These are phyloP conservation scores for Haliaeetus leucogaster DNA, from an alignment of 2,113 vertebrate species.

Conservation along the genomic window DNA sequence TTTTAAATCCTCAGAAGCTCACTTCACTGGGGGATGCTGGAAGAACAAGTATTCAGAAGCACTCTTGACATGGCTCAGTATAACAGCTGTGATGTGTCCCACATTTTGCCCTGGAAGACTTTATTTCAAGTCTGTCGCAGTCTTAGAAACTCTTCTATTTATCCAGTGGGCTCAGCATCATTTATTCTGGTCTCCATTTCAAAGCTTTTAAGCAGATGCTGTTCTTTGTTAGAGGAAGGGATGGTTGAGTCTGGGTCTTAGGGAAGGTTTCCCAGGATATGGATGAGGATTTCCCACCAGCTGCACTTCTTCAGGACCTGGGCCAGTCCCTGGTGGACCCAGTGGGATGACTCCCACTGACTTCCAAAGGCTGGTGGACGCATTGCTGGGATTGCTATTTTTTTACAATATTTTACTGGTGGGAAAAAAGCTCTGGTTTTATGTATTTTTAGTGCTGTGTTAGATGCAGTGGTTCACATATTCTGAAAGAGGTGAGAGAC, in stretches of 20 bases:
- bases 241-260: fast-evolving
- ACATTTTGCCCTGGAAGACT: not conserved
- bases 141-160: not conserved
- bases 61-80: not conserved
- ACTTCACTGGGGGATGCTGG: not conserved
- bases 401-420: not conserved
- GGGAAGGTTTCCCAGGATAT: not conserved
- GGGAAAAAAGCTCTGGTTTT: not conserved
- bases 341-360: not conserved
- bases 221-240: not conserved
- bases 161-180: not conserved
- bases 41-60: not conserved
- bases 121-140: not conserved
- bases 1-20: not conserved
- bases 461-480: not conserved
- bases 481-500: not conserved
- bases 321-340: not conserved
- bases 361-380: not conserved
- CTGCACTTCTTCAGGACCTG: not conserved
- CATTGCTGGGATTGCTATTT: fast-evolving
- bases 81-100: not conserved
- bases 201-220: not conserved
- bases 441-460: not conserved
- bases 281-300: not conserved
- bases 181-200: not conserved